Evolutionary conservation across 2,888 invertebrate genomes (phyloP), one percentile per base, ranked within the genome.

Genomic region (Catocala nupta): DNA sequence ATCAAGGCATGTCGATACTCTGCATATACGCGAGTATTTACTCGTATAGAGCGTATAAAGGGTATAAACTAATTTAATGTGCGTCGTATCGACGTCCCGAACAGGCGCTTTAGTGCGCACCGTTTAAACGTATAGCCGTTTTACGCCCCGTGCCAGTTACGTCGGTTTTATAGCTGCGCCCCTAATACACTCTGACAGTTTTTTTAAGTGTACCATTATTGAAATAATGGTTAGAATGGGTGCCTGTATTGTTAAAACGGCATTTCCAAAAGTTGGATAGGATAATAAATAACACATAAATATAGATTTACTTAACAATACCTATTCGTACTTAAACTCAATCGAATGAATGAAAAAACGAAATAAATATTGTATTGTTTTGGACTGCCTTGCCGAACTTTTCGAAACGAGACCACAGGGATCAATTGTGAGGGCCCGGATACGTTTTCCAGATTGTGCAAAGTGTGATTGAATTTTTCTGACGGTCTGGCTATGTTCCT

Each of bases 81-180:
- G 57, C 69, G 69, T 70, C 75, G 73, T 73, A 77, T 72, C 70
- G 78, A 70, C 74, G 76, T 71, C 68, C 71, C 63, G 69, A 68
- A 65, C 70, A 63, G 63, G 67, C 71, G 71, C 75, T 82, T 83
- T 82, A 83, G 73, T 72, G 81, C 74, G 65, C 67, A 77, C 60
- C 86, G 83, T 83, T 87, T 84, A 84, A 84, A 77, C 83, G 83
- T 86, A 87, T 82, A 73, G 78, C 77, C 70, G 72, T 81, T 86
- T 87, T 85, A 87, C 73, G 77, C 63, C 57, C 67, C 71, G 68
- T 63, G 70, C 70, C 73, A 65, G 64, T 81, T 70, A 77, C 71
- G 68, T 54, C 60, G 52, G 69, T 72, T 84, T 84, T 83, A 83
- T 70, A 72, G 70, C 52, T 59, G 70, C 64, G 73, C 55, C 56